phyloP scores from a whole-genome alignment of 2,888 invertebrate genomes.

The Neoscelio sp. region DNA sequence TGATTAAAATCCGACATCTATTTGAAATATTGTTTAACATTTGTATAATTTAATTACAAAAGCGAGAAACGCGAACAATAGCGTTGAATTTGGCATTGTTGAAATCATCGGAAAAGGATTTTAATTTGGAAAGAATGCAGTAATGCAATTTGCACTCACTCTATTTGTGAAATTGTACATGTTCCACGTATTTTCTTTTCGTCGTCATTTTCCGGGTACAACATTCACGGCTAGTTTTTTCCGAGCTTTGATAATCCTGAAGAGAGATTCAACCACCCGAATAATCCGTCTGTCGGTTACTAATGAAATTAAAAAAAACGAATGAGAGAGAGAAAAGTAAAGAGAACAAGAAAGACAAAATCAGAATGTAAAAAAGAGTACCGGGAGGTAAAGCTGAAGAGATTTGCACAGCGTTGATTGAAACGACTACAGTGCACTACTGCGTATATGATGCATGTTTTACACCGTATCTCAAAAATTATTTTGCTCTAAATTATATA shows the following conservation, averaged over 20 bases:
- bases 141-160: constrained; percentile 60
- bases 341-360: constrained; percentile 59
- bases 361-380: constrained; percentile 71
- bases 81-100: constrained; percentile 51
- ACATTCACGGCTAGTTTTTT: constrained; percentile 75
- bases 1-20: constrained; percentile 21
- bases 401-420: constrained; percentile 82
- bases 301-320: constrained; percentile 81
- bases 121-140: constrained; percentile 60
- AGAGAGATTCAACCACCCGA: constrained; percentile 75
- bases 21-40: constrained; percentile 39
- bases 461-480: constrained; percentile 44
- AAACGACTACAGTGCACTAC: constrained; percentile 79
- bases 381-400: constrained; percentile 75
- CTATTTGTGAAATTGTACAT: constrained; percentile 57
- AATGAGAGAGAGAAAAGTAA: constrained; percentile 58
- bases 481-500: constrained; percentile 36
- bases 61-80: constrained; percentile 52
- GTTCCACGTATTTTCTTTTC: constrained; percentile 66
- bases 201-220: constrained; percentile 66
- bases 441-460: constrained; percentile 71
- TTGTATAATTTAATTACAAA: constrained; percentile 43
- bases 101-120: constrained; percentile 61
- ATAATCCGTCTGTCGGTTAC: constrained; percentile 81
- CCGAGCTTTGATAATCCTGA: constrained; percentile 79